Base-by-base conservation (phyloP, 2,888 invertebrate genomes). In the Caradrina clavipalpis region DNA sequence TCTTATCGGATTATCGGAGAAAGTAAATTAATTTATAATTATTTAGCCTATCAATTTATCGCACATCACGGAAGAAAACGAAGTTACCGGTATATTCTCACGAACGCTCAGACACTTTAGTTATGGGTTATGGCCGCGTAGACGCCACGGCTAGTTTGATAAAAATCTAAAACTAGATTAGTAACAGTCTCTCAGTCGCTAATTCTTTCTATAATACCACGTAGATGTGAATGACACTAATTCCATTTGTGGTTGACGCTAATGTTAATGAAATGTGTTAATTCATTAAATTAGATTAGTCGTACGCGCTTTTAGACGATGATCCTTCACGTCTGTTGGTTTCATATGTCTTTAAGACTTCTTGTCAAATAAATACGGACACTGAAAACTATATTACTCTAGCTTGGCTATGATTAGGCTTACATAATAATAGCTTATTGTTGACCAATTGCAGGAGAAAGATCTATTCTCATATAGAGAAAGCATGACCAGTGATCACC, bases 11-110 rank as follows among this genome's bases (percentile, higher is more conserved):
- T 63, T 64, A 58, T 69, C 17, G 39, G 55, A 56, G 84, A 84
- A 81, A 81, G 79, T 72, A 62, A 56, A 70, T 68, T 68, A 56
- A 54, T 58, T 71, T 55, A 50, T 70, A 76, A 83, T 76, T 77
- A 70, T 71, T 62, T 60, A 39, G 31, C 49, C 11, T 13, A 58
- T 69, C 53, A 10, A 69, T 76, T 73, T 70, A 70, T 55, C 69
- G 64, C 8, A 35, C 10, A 76, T 63, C 60, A 54, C 56, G 67
- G 65, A 60, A 70, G 42, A 45, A 69, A 47, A 58, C 17, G n/a
- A 59, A 63, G 45, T 54, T 57, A 53, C 26, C 11, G 21, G 49
- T 66, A n/a, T 67, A 49, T 61, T 69, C 51, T 61, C 60, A 66
- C n/a, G 47, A 68, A 75, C 19, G 2, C 31, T 47, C 11, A 42